Percentiles rank a stretch among this genome's conserved stretches.
Evolutionary conservation across 2,888 invertebrate species (phyloP).

Genomic region (Volucella inanis): DNA sequence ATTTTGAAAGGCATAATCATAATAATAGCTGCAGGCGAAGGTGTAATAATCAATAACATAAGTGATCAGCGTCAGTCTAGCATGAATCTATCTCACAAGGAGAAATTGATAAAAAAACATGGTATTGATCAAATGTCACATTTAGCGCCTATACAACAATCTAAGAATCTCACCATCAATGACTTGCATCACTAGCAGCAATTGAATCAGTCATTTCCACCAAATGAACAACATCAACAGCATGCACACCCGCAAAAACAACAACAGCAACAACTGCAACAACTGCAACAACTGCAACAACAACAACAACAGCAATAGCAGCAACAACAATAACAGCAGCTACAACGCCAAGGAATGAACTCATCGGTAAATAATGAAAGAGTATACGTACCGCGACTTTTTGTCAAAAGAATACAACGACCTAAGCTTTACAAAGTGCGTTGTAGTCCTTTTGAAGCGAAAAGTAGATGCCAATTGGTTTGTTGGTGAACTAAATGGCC

Average conservation of each 20-base stretch:
- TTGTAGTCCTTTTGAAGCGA: constrained; percentile 90
- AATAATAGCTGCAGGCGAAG: constrained; percentile 4
- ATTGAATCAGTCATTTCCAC: constrained; percentile 60
- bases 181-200: constrained; percentile 70
- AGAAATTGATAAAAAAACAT: constrained; percentile 56
- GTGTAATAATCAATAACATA: constrained; percentile 47
- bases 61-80: constrained; percentile 49
- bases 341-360: constrained; percentile 41
- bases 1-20: too few species aligned
- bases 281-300: constrained; percentile 61
- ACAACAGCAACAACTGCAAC: constrained; percentile 60
- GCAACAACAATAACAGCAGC: constrained; percentile 45
- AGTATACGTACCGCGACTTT: constrained; percentile 88
- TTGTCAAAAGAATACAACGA: constrained; percentile 92
- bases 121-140: constrained; percentile 64
- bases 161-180: constrained; percentile 71
- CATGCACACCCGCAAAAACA: constrained; percentile 76
- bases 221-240: constrained; percentile 68
- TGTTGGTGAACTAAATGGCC: constrained; percentile 91
- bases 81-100: constrained; percentile 50
- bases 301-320: constrained; percentile 66
- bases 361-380: constrained; percentile 42
- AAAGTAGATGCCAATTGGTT: constrained; percentile 94
- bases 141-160: constrained; percentile 68
- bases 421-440: constrained; percentile 93